Evolutionary conservation across 2,888 invertebrate genomes (phyloP).

Genomic region (Pogonocherus hispidulus): DNA sequence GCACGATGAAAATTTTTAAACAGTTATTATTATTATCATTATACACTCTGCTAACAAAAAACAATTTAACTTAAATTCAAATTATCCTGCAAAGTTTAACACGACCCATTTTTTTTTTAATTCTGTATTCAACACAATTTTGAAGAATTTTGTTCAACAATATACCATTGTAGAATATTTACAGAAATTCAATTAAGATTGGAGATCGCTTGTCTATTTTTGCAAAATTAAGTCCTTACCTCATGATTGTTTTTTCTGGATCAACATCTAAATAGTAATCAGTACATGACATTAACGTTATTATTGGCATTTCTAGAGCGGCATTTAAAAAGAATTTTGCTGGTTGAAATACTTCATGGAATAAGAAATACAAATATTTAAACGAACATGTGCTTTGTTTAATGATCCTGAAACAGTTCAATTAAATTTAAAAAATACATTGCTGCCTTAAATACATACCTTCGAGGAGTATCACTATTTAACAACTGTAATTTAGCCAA

Average conservation of each 20-base stretch:
- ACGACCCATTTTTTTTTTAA: too few species aligned
- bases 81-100: too few species aligned
- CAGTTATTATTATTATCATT: too few species aligned
- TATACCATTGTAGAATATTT: too few species aligned
- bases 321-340: constrained; percentile 94
- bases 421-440: background rate
- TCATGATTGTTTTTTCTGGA: constrained; percentile 85
- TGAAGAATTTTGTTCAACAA: too few species aligned
- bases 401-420: constrained; percentile 74
- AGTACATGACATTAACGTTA: constrained; percentile 90
- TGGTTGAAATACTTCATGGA: constrained; percentile 90
- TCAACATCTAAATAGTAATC: constrained; percentile 94
- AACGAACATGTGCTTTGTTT: constrained; percentile 90
- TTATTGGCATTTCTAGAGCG: constrained; percentile 91
- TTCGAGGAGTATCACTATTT: constrained; percentile 78
- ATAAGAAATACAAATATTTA: constrained; percentile 86
- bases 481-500: constrained; percentile 81
- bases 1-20: too few species aligned
- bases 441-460: constrained; percentile 56
- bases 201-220: too few species aligned
- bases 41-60: too few species aligned
- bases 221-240: constrained; percentile 65
- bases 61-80: too few species aligned
- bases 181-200: too few species aligned
- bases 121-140: too few species aligned